phyloP scores from a whole-genome alignment of 1,140 invertebrate species.

The Monochamus saltuarius region DNA sequence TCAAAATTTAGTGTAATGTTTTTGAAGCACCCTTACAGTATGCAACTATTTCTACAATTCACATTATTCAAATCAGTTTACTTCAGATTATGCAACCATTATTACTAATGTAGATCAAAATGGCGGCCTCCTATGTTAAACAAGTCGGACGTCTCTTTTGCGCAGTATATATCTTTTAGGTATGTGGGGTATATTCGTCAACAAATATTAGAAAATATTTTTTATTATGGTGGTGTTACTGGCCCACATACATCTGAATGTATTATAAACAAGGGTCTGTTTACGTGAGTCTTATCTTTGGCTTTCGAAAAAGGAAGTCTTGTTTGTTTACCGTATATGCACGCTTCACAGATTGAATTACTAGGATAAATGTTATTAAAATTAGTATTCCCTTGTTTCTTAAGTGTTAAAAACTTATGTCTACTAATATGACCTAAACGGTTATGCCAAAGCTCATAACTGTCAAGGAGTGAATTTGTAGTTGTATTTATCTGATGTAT shows the following conservation, averaged over 20 bases:
- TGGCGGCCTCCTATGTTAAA: too few relatives aligned
- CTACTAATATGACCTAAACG: slow-evolving; percentile 21
- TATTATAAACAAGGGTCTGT: slow-evolving; percentile 49
- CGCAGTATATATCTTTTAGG: too few relatives aligned
- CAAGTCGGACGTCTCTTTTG: too few relatives aligned
- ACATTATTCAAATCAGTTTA: too few relatives aligned
- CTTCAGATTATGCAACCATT: too few relatives aligned
- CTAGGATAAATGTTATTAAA: slow-evolving; percentile 35
- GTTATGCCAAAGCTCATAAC: slow-evolving; percentile 25
- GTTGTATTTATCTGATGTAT: not conserved
- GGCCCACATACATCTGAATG: slow-evolving; percentile 52
- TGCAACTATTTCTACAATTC: too few relatives aligned
- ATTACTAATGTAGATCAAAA: too few relatives aligned
- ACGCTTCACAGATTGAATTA: slow-evolving; percentile 51
- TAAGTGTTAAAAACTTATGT: slow-evolving; percentile 30
- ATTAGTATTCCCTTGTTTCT: slow-evolving; percentile 41
- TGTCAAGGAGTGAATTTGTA: slow-evolving; percentile 1
- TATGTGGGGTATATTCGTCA: too few relatives aligned
- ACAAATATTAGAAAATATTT: too few relatives aligned
- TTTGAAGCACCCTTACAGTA: too few relatives aligned
- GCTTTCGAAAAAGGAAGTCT: slow-evolving; percentile 48
- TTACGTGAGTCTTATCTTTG: slow-evolving; percentile 47
- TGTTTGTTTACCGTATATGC: slow-evolving; percentile 53
- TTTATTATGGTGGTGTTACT: too few relatives aligned
- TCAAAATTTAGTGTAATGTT: too few relatives aligned